Base-by-base conservation (phyloP, 2,888 invertebrate species). In the Dugesia japonica region DNA sequence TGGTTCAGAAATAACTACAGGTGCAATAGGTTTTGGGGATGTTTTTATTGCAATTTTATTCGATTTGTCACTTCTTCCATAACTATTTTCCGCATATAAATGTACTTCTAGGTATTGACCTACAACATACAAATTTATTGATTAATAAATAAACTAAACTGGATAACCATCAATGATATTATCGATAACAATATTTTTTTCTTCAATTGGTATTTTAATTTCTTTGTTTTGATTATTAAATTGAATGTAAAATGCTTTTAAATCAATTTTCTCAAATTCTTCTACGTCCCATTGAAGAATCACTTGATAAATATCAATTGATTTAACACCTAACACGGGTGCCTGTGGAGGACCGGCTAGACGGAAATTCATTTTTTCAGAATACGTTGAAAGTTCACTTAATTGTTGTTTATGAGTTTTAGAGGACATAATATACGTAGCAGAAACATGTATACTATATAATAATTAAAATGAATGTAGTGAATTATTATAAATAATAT, bases 111-210 rank as follows among this genome's bases (percentile, higher is more conserved):
- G n/a, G 17, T 4, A 56, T n/a, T 56, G 56, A 13, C 56, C 56
- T 56, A 20, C 17, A 56, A 9, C 7, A 56, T 23, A 23, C 4
- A 20, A 13, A 1, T 4, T 20, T 9, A 4, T n/a, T 4, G 17
- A 23, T 4, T 56, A 9, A 56, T 56, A 9, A 13, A 9, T 23
- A 56, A n/a, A 56, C n/a, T 20, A 56, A 23, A n/a, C 7, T 56
- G n/a, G n/a, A 9, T 20, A 13, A 56, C 56, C 56, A n/a, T 56
- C 56, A 56, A 56, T n/a, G 7, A 56, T 56, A 56, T 56, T 56
- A 56, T 56, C 56, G 7, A 56, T 56, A n/a, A 56, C 56, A n/a
- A 56, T 56, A 23, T 56, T 56, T 56, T 56, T 56, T 23, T 56
- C 56, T 56, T 56, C 56, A 56, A 56, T n/a, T 4, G 20, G 56